A percentile compares a stretch with the other conserved stretches of the same genome.
Evolutionary conservation across 2,888 invertebrate species (phyloP).

Genomic region (Osmoderma eremita): DNA sequence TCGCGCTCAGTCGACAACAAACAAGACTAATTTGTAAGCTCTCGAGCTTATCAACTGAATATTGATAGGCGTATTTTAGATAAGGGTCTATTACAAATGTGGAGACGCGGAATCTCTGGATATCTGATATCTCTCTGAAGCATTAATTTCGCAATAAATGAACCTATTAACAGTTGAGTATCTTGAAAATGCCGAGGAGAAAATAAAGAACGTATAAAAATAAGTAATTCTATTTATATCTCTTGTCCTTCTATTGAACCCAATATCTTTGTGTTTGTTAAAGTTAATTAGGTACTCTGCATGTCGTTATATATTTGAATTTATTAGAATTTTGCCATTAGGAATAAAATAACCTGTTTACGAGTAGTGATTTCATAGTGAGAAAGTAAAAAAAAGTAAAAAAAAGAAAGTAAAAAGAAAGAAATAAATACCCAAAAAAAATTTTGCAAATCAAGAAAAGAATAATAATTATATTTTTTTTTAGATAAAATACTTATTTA

Average conservation of each 20-base stretch:
- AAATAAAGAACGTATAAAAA: not conserved
- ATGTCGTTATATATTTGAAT: conserved; percentile 4
- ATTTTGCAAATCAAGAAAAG: no score
- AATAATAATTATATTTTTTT: no score
- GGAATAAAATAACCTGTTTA: conserved; percentile 18
- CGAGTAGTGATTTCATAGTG: not conserved
- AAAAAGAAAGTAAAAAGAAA: no score
- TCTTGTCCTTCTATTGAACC: conserved; percentile 9
- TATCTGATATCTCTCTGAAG: conserved; percentile 7
- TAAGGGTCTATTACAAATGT: conserved; percentile 50
- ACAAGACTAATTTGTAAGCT: conserved; percentile 50
- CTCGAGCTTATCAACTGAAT: conserved; percentile 44
- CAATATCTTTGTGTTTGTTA: conserved; percentile 22
- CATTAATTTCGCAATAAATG: conserved; percentile 32
- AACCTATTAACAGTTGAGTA: conserved; percentile 22
- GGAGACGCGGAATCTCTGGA: conserved; percentile 13
- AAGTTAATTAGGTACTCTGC: conserved; percentile 17
- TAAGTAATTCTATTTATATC: conserved; percentile 16
- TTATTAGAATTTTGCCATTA: no score
- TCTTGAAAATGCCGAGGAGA: conserved; percentile 12
- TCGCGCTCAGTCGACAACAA: conserved; percentile 25
- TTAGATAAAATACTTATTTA: no score
- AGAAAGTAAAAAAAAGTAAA: no score
- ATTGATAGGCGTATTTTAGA: conserved; percentile 50
- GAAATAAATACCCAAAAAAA: no score